A percentile compares a stretch with the other conserved stretches of the same genome.
These are phyloP conservation scores for Ephydatia muelleri DNA, from an alignment of 37 sponge, comb jelly and placozoan genomes.

Conservation along the genomic window DNA sequence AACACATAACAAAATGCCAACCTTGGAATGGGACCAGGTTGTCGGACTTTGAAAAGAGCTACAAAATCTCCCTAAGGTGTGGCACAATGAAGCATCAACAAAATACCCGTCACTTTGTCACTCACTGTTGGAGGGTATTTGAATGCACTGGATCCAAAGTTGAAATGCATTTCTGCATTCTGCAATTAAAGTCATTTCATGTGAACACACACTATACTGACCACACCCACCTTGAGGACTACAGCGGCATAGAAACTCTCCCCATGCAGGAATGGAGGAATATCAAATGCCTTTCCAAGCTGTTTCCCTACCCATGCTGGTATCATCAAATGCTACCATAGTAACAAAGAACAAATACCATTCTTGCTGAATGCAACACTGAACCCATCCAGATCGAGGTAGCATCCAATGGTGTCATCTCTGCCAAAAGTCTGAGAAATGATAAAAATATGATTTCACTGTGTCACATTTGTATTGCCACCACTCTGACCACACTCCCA, in stretches of 20 bases:
- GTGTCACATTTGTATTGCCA: too few relatives aligned
- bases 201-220: conserved; percentile 2
- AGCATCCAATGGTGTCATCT: conserved; percentile 87
- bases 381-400: conserved; percentile 70
- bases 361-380: conserved; percentile 85
- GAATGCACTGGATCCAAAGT: conserved; percentile 86
- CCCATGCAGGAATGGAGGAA: conserved; percentile 60
- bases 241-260: conserved; percentile 89
- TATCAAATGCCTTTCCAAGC: conserved; percentile 89
- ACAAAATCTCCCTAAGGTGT: conserved; percentile 24
- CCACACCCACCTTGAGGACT: conserved; percentile 73
- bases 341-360: conserved; percentile 32
- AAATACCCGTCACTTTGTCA: too few relatives aligned
- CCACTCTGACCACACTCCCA: not conserved
- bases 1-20: not conserved
- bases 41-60: conserved; percentile 47
- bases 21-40: conserved; percentile 24
- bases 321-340: not conserved
- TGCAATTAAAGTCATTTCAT: conserved; percentile 17
- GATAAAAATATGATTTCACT: too few relatives aligned
- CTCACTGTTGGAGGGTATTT: conserved; percentile 64
- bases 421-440: conserved; percentile 73
- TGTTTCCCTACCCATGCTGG: conserved; percentile 21
- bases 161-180: conserved; percentile 94
- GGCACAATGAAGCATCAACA: conserved; percentile 2